Conservation (phyloP, 1,140 invertebrate genomes). For the Diabrotica undecimpunctata region DNA sequence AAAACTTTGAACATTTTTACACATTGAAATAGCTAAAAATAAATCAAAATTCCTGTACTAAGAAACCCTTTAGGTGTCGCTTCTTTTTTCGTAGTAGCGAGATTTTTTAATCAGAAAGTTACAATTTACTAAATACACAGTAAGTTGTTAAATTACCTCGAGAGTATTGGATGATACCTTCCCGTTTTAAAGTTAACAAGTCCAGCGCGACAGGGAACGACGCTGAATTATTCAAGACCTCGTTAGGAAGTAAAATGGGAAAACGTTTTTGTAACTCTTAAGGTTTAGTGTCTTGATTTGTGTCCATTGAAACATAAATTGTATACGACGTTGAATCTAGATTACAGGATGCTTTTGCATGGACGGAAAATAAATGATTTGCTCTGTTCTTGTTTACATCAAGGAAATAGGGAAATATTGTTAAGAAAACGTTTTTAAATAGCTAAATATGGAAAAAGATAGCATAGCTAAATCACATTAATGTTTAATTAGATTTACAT, state of each 20-base stretch:
- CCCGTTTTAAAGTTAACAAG: slow-evolving; percentile 25
- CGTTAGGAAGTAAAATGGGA: slow-evolving; percentile 23
- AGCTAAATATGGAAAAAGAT: no score
- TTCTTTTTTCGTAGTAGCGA: no score
- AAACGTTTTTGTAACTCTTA: slow-evolving; percentile 1
- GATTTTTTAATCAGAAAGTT: slow-evolving; percentile 10
- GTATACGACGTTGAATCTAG: not conserved
- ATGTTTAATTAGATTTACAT: no score
- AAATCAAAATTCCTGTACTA: no score
- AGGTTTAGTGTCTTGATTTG: not conserved
- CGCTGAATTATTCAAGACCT: slow-evolving; percentile 27
- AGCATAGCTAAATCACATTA: no score
- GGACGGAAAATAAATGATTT: not conserved
- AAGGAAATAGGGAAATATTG: no score
- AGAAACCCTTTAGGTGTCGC: no score
- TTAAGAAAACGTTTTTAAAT: no score
- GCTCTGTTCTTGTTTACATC: not conserved
- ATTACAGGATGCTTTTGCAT: not conserved
- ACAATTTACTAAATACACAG: slow-evolving; percentile 27
- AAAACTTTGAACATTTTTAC: no score
- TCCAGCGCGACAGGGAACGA: slow-evolving; percentile 12
- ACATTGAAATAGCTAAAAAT: no score
- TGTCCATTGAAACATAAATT: not conserved
- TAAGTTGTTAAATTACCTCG: slow-evolving; percentile 29
- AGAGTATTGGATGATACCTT: slow-evolving; percentile 34